Percentiles rank a stretch among this genome's conserved stretches.
These are phyloP conservation scores for Elysia chlorotica DNA, from an alignment of 1,140 invertebrate genomes.

Conservation along the genomic window DNA sequence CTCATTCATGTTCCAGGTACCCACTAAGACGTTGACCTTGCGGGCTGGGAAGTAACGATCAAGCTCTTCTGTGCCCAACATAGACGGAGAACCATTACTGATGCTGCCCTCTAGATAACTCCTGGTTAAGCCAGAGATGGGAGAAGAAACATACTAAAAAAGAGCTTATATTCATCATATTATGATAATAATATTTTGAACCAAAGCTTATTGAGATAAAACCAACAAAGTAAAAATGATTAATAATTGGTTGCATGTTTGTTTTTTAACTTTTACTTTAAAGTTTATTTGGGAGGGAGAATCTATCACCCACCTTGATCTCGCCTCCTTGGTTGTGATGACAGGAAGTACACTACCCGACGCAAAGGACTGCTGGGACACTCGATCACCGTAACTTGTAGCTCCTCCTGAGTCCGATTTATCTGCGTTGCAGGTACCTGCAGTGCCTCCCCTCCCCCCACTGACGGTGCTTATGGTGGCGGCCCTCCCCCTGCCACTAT, in stretches of 20 bases:
- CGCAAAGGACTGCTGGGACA: slow-evolving; percentile 45
- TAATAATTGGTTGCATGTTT: no score
- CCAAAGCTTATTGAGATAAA: not conserved
- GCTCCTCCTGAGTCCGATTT: slow-evolving; percentile 5
- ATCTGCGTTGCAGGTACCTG: no score
- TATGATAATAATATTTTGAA: not conserved
- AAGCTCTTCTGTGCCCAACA: slow-evolving; percentile 82
- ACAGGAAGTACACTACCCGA: slow-evolving; percentile 38
- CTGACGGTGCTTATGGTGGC: no score
- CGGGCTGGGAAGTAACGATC: slow-evolving; percentile 84
- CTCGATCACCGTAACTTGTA: slow-evolving; percentile 26
- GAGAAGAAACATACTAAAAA: no score
- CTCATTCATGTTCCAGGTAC: slow-evolving; percentile 96
- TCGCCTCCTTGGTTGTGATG: slow-evolving; percentile 49
- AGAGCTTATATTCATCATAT: not conserved
- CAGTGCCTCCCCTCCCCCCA: no score
- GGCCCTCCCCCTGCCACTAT: slow-evolving; percentile 6
- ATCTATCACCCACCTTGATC: slow-evolving; percentile 49
- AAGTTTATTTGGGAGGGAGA: no score
- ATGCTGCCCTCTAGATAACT: slow-evolving; percentile 45
- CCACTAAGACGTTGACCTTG: slow-evolving; percentile 84
- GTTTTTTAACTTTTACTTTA: no score
- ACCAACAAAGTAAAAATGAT: not conserved
- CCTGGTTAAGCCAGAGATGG: slow-evolving; percentile 25
- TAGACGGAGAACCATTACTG: slow-evolving; percentile 26